These are phyloP conservation scores for Bagarius yarrelli DNA, from an alignment of 2,113 vertebrate species.

Conservation along the genomic window DNA sequence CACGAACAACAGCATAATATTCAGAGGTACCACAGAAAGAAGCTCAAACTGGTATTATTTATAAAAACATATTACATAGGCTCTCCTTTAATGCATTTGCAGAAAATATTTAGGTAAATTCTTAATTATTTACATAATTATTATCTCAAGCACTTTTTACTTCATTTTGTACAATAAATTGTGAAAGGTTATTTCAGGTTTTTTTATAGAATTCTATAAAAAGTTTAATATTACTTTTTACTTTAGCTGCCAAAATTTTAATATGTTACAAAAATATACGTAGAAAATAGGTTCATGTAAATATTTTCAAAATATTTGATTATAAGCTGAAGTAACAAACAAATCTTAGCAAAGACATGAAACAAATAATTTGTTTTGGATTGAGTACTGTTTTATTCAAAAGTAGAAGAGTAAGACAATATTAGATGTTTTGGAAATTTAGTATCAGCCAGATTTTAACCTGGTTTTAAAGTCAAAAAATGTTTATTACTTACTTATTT, in stretches of 20 bases:
- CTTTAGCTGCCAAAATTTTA: conserved; percentile 54
- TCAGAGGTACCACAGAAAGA: conserved; percentile 19
- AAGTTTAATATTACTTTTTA: conserved; percentile 51
- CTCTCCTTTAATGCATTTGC: conserved; percentile 1
- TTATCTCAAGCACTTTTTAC: not conserved
- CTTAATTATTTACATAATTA: conserved; percentile 18
- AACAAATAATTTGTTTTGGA: not conserved
- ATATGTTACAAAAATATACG: conserved; percentile 73
- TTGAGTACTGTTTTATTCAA: not conserved
- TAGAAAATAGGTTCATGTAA: conserved; percentile 58
- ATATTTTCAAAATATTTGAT: conserved; percentile 53
- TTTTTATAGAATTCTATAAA: conserved; percentile 11
- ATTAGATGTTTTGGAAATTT: conserved; percentile 15
- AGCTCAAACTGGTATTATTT: not conserved
- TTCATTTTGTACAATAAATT: not conserved
- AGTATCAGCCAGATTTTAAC: conserved; percentile 17
- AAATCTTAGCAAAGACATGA: not conserved
- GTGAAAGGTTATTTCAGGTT: not conserved
- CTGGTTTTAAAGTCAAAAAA: conserved; percentile 16
- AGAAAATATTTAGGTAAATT: conserved; percentile 37
- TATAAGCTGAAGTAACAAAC: conserved; percentile 18
- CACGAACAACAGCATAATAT: conserved; percentile 26
- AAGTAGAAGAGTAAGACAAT: conserved; percentile 7
- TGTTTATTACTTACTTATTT: not conserved
- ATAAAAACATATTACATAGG: not conserved